phyloP scores from a whole-genome alignment of 2,888 invertebrate species.

The Andrena minutula region DNA sequence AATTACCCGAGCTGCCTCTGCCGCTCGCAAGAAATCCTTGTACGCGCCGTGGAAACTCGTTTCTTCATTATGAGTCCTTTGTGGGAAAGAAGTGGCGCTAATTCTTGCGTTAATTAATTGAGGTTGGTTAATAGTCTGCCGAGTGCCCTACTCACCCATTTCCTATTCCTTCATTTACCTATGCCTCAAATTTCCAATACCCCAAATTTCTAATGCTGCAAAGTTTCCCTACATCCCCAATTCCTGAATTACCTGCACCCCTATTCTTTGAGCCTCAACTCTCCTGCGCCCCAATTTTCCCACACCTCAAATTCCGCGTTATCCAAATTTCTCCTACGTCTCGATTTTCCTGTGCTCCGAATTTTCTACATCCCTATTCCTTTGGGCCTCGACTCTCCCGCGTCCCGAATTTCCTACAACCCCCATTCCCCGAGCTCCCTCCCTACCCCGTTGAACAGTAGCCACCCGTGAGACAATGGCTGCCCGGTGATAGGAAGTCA shows the following conservation, averaged over 20 bases:
- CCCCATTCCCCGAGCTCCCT: background rate
- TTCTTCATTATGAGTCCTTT: background rate
- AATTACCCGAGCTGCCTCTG: slow-evolving; percentile 27
- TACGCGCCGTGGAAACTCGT: background rate
- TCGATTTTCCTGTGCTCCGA: background rate
- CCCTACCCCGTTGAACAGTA: too few species aligned
- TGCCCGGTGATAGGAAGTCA: slow-evolving; percentile 27
- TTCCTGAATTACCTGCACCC: background rate
- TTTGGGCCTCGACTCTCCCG: background rate
- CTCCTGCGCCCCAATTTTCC: background rate
- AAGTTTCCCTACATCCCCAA: background rate
- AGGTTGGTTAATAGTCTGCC: background rate
- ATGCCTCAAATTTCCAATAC: background rate
- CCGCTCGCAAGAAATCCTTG: slow-evolving; percentile 20
- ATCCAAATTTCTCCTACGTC: too few species aligned
- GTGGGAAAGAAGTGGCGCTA: background rate
- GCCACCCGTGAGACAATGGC: background rate
- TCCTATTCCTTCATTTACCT: background rate
- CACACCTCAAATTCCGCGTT: too few species aligned
- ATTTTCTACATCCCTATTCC: background rate
- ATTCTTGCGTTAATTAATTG: background rate
- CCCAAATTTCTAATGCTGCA: background rate
- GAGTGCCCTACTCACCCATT: background rate
- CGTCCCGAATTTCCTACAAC: background rate
- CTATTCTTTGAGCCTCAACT: background rate